Evolutionary conservation across 2,797 vertebrate genomes (phyloP).

Genomic region (Myotis myotis): DNA sequence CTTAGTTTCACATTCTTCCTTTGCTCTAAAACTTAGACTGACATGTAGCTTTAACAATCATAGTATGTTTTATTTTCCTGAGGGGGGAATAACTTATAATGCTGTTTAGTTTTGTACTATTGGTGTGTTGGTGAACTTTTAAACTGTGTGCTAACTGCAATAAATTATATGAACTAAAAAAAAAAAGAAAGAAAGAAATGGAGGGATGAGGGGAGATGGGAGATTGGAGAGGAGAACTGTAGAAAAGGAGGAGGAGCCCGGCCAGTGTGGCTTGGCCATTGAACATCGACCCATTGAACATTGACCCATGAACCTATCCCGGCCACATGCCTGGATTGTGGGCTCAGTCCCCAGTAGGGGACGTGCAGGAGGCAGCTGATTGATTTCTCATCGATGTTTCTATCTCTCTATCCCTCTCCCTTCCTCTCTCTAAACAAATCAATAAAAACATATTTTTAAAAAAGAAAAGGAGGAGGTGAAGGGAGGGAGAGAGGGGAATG

Average conservation of each 20-base stretch:
- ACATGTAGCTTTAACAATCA: constrained; percentile 99
- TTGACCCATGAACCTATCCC: too few species aligned
- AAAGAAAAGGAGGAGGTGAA: background rate
- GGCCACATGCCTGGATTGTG: too few species aligned
- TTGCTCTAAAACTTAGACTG: constrained; percentile 94
- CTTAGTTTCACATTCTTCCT: constrained; percentile 90
- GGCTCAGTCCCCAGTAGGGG: too few species aligned
- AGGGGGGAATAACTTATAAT: constrained; percentile 99
- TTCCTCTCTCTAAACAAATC: too few species aligned
- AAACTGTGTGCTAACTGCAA: constrained; percentile 99
- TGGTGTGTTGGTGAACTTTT: constrained; percentile 99
- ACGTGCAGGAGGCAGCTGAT: background rate
- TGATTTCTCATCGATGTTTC: too few species aligned
- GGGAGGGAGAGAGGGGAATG: background rate
- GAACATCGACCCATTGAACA: too few species aligned
- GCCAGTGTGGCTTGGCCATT: too few species aligned
- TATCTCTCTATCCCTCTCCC: too few species aligned
- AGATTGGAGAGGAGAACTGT: background rate
- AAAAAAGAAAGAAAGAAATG: background rate
- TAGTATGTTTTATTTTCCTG: constrained; percentile 99
- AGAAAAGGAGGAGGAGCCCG: background rate
- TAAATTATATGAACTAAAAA: constrained; percentile 98
- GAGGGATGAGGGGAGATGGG: background rate
- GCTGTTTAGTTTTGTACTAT: constrained; percentile 99
- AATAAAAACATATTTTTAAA: too few species aligned